These are phyloP conservation scores for Mesopsocus fuscifrons DNA, from an alignment of 2,888 invertebrate species.

Conservation along the genomic window DNA sequence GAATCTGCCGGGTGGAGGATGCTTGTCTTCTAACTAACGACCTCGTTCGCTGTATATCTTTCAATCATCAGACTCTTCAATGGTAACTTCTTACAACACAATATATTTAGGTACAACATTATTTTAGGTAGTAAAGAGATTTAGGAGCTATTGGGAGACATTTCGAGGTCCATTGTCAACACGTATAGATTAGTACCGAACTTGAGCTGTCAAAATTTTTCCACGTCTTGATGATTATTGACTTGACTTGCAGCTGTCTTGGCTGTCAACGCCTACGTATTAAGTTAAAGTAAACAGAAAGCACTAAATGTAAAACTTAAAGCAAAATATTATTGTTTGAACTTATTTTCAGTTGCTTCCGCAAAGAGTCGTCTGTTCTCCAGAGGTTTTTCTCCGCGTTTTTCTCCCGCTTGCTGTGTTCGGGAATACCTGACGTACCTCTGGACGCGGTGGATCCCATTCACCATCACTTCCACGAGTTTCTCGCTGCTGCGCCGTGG, in stretches of 20 bases:
- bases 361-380: slow-evolving; percentile 31
- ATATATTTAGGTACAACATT: too few relatives aligned
- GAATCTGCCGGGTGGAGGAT: slow-evolving; percentile 25
- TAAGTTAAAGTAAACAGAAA: too few relatives aligned
- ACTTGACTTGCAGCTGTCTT: too few relatives aligned
- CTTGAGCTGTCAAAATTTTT: too few relatives aligned
- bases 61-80: slow-evolving; percentile 33
- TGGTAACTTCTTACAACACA: too few relatives aligned
- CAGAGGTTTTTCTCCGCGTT: slow-evolving; percentile 45
- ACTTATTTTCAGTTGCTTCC: slow-evolving; percentile 34
- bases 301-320: too few relatives aligned
- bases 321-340: slow-evolving; percentile 17
- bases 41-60: slow-evolving; percentile 33
- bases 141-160: too few relatives aligned
- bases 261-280: too few relatives aligned
- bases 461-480: slow-evolving; percentile 35
- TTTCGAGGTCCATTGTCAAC: too few relatives aligned
- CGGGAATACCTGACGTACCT: slow-evolving; percentile 22
- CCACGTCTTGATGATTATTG: too few relatives aligned
- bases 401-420: slow-evolving; percentile 24
- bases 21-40: slow-evolving; percentile 28
- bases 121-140: too few relatives aligned
- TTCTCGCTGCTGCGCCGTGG: slow-evolving; percentile 42
- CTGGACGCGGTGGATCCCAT: slow-evolving; percentile 18
- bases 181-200: too few relatives aligned